These are phyloP conservation scores for Pipra filicauda DNA, from an alignment of 2,113 vertebrate genomes.

Conservation along the genomic window DNA sequence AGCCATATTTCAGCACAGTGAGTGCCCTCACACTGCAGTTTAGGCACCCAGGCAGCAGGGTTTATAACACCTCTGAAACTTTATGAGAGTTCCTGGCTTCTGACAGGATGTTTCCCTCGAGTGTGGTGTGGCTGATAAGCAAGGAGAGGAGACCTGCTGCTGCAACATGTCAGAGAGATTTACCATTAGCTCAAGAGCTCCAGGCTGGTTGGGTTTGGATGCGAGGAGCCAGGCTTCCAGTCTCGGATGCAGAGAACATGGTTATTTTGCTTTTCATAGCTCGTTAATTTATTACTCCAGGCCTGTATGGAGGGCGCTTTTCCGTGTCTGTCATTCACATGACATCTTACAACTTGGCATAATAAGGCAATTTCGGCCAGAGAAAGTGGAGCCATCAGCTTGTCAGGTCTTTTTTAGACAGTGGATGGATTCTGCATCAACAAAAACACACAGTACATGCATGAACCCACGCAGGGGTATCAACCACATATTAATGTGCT, in stretches of 20 bases:
- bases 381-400: background rate
- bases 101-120: background rate
- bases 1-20: background rate
- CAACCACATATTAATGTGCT: background rate
- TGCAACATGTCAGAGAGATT: background rate
- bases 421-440: background rate
- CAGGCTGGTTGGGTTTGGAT: background rate
- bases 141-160: background rate
- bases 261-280: background rate
- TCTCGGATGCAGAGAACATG: background rate
- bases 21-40: background rate
- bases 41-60: background rate
- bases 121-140: background rate
- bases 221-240: background rate
- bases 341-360: background rate
- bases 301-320: background rate
- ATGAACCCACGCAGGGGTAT: fast-evolving
- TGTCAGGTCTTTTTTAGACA: background rate
- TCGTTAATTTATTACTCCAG: constrained; percentile 40
- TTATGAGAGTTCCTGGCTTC: background rate
- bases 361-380: background rate
- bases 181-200: background rate
- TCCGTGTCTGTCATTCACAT: background rate
- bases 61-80: background rate
- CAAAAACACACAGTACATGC: background rate